Base-by-base conservation (phyloP, 2,797 vertebrate species). In the Galaxias olidus region DNA sequence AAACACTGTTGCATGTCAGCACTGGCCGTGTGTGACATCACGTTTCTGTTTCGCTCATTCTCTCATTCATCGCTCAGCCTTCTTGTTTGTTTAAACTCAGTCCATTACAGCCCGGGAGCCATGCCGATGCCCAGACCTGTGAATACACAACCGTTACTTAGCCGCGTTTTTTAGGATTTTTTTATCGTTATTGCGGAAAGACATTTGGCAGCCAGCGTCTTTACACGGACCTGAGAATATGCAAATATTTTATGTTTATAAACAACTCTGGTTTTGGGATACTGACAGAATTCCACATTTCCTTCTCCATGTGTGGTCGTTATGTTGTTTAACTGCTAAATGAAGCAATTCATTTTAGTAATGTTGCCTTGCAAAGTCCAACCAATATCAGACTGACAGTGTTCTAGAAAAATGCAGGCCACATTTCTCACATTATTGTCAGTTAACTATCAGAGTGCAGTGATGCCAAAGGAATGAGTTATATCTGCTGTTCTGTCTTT, bases 81-180 rank as follows among this genome's bases (percentile, higher is more conserved):
- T 83, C 40, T 59, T 84, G 85, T 86, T 89, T 88, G 85, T 87
- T 90, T 89, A 84, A 88, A 86, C 79, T 84, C 69, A 80, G 82
- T 72, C 84, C 82, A 72, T 83, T 86, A 73, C 68, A 84, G 66
- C 76, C 65, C 69, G 68, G 64, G 73, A 78, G 76, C 80, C 74
- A 71, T 73, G 70, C 74, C 80, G 71, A 85, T 85, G 87, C 72
- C 79, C 82, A 65, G 20, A 76, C 70, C 43, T 63, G 65, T 60
- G 73, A 83, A 73, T 66, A 72, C 62, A 76, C 66, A 66, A 75
- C 51, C 43, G 69, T 77, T 49, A 65, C 61, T 72, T 68, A 49
- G 64, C 48, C 69, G 18, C 69, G 77, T 71, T 69, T n/a, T n/a
- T n/a, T n/a, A n/a, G n/a, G n/a, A n/a, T n/a, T n/a, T n/a, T n/a